phyloP scores from a whole-genome alignment of 2,888 invertebrate genomes.

The Parascotia fuliginaria region DNA sequence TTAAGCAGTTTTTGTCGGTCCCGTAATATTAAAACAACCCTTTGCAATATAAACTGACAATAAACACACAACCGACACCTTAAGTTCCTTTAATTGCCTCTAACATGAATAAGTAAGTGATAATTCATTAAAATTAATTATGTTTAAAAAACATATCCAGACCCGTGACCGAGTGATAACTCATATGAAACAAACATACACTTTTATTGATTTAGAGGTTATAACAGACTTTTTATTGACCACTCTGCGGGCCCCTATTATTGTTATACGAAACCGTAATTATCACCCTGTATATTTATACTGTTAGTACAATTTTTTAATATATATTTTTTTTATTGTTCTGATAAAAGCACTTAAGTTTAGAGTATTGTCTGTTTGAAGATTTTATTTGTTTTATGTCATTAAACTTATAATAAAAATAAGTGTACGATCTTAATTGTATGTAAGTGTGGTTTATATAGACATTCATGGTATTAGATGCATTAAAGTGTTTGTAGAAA shows the following conservation, averaged over 20 bases:
- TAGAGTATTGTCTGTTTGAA: not conserved
- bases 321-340: constrained; percentile 10
- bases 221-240: constrained; percentile 20
- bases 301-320: too few species aligned
- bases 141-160: not conserved
- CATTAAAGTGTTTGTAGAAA: too few species aligned
- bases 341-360: constrained; percentile 2
- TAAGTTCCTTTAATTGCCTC: constrained; percentile 1
- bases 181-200: constrained; percentile 17
- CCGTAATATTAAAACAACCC: not conserved
- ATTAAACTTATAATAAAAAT: constrained; percentile 28
- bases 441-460: constrained; percentile 13
- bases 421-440: constrained; percentile 17
- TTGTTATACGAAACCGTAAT: constrained; percentile 2
- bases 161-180: constrained; percentile 18
- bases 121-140: constrained; percentile 7
- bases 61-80: constrained; percentile 2
- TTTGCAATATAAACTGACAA: not conserved
- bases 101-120: constrained; percentile 1
- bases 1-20: not conserved
- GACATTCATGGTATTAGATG: constrained; percentile 9
- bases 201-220: constrained; percentile 29
- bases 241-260: constrained; percentile 7
- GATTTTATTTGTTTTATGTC: constrained; percentile 26
- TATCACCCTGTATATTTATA: not conserved